phyloP scores from a whole-genome alignment of 2,797 vertebrate genomes.

The Coendou prehensilis region DNA sequence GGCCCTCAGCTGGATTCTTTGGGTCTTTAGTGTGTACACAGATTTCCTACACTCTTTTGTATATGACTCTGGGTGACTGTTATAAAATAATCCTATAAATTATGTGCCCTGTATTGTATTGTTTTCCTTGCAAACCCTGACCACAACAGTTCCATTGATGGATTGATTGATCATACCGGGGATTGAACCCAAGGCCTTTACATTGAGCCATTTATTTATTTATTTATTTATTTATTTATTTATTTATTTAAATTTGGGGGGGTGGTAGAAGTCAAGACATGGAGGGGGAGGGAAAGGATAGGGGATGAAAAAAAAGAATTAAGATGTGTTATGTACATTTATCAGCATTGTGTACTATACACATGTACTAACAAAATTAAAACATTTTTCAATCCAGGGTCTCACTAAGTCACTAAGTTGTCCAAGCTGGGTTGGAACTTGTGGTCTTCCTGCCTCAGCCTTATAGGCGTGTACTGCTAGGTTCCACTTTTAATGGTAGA shows the following conservation, averaged over 20 bases:
- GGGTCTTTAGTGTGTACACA: too few relatives aligned
- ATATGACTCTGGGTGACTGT: too few relatives aligned
- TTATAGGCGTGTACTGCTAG: neutral
- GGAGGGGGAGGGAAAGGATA: too few relatives aligned
- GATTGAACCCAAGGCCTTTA: too few relatives aligned
- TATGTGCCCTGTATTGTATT: too few relatives aligned
- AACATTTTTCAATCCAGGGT: neutral
- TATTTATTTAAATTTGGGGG: neutral
- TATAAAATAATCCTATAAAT: too few relatives aligned
- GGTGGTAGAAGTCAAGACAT: neutral
- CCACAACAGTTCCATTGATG: neutral
- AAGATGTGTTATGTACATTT: neutral
- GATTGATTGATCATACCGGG: too few relatives aligned
- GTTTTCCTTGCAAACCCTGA: too few relatives aligned
- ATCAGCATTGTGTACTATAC: neutral
- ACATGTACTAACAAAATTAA: neutral
- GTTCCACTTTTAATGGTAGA: neutral
- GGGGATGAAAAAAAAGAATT: too few relatives aligned
- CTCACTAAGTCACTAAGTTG: neutral
- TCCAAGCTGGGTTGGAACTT: neutral
- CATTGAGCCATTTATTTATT: too few relatives aligned
- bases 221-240: neutral
- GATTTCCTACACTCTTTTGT: too few relatives aligned
- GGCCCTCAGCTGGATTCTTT: too few relatives aligned
- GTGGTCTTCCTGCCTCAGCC: neutral